These are phyloP conservation scores for Microcaecilia unicolor DNA, from an alignment of 2,797 vertebrate species.

Conservation along the genomic window DNA sequence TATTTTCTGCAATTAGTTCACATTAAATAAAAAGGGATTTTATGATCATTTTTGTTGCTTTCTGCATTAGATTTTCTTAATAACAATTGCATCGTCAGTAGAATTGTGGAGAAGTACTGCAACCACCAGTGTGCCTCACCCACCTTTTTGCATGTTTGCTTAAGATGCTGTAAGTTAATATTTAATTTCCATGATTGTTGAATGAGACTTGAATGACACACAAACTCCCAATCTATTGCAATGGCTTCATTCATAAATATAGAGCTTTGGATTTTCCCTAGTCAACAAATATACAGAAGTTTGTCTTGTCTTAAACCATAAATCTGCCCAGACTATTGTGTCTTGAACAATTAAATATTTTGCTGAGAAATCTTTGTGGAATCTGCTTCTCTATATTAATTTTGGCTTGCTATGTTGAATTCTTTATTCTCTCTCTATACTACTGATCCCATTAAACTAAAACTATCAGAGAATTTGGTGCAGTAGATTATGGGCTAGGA, in stretches of 20 bases:
- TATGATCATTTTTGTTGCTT: too few relatives aligned
- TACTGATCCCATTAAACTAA: too few relatives aligned
- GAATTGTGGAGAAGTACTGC: background rate
- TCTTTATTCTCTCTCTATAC: too few relatives aligned
- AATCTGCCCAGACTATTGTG: background rate
- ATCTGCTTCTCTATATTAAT: too few relatives aligned
- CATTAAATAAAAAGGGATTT: background rate
- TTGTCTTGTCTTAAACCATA: background rate
- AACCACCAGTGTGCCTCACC: background rate
- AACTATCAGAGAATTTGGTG: too few relatives aligned
- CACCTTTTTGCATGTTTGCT: constrained; percentile 1
- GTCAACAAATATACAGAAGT: background rate
- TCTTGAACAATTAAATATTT: too few relatives aligned
- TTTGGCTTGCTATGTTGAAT: too few relatives aligned
- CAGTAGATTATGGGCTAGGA: too few relatives aligned
- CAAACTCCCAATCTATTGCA: constrained; percentile 13
- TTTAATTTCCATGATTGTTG: constrained; percentile 19
- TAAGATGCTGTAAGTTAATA: constrained; percentile 2
- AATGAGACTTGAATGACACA: constrained; percentile 16
- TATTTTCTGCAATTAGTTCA: too few relatives aligned
- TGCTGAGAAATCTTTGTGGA: too few relatives aligned
- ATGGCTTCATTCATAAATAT: constrained; percentile 4
- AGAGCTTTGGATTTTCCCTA: background rate
- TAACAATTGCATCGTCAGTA: background rate
- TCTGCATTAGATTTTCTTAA: background rate